A percentile compares a stretch with the other conserved stretches of the same genome.
phyloP scores from a whole-genome alignment of 2,888 invertebrate genomes.

The Erebia aethiops region DNA sequence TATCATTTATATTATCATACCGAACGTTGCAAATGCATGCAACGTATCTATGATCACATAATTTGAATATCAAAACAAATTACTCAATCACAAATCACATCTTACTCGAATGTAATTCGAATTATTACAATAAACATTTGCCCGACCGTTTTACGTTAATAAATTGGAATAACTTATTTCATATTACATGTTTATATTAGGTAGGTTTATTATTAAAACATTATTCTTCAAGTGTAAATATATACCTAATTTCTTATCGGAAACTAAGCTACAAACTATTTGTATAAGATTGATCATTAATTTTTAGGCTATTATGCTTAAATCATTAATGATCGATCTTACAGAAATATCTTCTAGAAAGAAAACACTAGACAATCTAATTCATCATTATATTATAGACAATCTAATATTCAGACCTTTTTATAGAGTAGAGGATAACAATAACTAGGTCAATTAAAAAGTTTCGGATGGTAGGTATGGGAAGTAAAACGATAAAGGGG shows the following conservation, averaged over 20 bases:
- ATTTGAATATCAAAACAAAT: conserved; percentile 68
- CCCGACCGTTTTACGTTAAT: conserved; percentile 43
- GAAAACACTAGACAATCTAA: too few relatives aligned
- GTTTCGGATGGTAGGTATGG: conserved; percentile 51
- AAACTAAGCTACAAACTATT: neutral
- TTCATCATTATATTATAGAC: too few relatives aligned
- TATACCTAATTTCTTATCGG: neutral
- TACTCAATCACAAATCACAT: conserved; percentile 52
- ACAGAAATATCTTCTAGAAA: too few relatives aligned
- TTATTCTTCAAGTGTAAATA: neutral
- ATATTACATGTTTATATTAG: conserved; percentile 7
- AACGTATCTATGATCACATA: conserved; percentile 46
- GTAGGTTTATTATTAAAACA: neutral
- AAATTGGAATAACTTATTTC: conserved; percentile 31
- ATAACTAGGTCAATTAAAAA: conserved; percentile 45
- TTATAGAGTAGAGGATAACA: conserved; percentile 5
- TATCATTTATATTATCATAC: conserved; percentile 26
- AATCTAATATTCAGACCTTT: too few relatives aligned
- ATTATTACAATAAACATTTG: conserved; percentile 49
- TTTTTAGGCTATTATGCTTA: too few relatives aligned
- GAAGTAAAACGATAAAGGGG: conserved; percentile 58
- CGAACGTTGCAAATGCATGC: conserved; percentile 29
- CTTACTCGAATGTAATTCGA: conserved; percentile 55
- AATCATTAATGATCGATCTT: too few relatives aligned
- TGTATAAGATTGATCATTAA: too few relatives aligned